Evolutionary conservation across 1,140 invertebrate species (phyloP), one percentile per base, ranked within the genome.

Genomic region (Cardiocondyla obscurior): DNA sequence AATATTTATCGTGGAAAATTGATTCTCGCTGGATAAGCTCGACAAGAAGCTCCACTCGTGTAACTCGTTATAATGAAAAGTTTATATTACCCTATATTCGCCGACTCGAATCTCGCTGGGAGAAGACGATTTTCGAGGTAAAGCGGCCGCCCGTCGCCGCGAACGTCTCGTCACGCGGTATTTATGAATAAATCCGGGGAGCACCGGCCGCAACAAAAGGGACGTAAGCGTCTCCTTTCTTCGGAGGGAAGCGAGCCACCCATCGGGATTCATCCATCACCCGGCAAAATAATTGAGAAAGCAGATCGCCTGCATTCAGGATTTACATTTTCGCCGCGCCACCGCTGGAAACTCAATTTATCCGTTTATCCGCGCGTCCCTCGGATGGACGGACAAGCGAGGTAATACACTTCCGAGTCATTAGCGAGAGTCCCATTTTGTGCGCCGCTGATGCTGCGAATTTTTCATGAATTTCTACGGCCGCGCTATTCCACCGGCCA

Each of bases 211-310:
- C 46, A 33, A 67, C 60, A 67, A 77, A 77, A 39, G 46, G 22
- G 14, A 62, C 67, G 67, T 14, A 22, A 65, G 73, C 72, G 60
- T 39, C 60, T 58, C 46, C 39, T 53, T 77, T 77, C 74, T 77
- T 77, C 33, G 57, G 19, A n/a, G n/a, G 51, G 53, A 74, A 74
- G 36, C 70, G 69, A 33, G 44, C 53, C 81, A 53, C 22, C 70
- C 70, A 30, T 62, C 53, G 51, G 73, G 74, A 74, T 82, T 74
- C 81, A 74, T 82, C 81, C 55, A 82, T 82, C 81, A 82, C 22
- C 22, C 81, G 42, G 25, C 53, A 46, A 82, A 74, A 74, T 70
- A 82, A 82, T 82, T 57, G 81, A 74, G 81, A 82, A 74, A 82
- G 81, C 77, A 72, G 65, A 62, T 62, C 72, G 72, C 60, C 60